A percentile compares a stretch with the other conserved stretches of the same genome.
Conservation (phyloP, 1,140 invertebrate genomes). For the Mamestra configurata region DNA sequence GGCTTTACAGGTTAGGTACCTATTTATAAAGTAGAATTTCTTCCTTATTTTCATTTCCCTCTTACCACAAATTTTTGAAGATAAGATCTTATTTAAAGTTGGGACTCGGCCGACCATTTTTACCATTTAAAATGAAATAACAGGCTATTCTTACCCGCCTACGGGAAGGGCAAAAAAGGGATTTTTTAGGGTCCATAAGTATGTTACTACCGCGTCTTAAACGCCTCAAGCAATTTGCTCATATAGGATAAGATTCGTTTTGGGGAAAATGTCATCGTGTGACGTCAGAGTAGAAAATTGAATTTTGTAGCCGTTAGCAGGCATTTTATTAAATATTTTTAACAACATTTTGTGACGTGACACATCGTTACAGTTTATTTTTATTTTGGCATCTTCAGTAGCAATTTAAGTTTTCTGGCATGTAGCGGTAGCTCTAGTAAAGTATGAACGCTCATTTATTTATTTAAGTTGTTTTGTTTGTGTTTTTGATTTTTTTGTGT, state of each 20-base stretch:
- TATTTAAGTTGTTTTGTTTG: too few species aligned
- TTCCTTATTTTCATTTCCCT: background rate
- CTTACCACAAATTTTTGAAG: background rate
- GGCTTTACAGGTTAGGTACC: too few species aligned
- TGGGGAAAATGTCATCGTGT: slow-evolving; percentile 1
- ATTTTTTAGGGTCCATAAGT: slow-evolving; percentile 24
- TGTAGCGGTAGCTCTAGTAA: too few species aligned
- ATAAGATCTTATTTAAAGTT: background rate
- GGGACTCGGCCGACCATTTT: background rate
- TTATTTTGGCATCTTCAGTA: background rate
- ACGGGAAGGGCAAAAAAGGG: background rate
- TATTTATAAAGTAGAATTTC: background rate
- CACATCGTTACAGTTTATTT: background rate
- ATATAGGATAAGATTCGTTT: slow-evolving; percentile 11
- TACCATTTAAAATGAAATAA: background rate
- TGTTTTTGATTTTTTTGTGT: too few species aligned
- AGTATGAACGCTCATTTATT: too few species aligned
- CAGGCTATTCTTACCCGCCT: background rate
- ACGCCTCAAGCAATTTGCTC: slow-evolving; percentile 20
- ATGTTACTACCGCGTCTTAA: slow-evolving; percentile 11
- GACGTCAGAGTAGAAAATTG: slow-evolving; percentile 18
- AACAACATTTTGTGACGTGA: background rate
- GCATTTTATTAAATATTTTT: slow-evolving; percentile 3
- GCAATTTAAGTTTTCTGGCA: background rate
- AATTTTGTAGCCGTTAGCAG: slow-evolving; percentile 10